Conservation (phyloP, 2,797 vertebrate species). For the Falco cherrug region DNA sequence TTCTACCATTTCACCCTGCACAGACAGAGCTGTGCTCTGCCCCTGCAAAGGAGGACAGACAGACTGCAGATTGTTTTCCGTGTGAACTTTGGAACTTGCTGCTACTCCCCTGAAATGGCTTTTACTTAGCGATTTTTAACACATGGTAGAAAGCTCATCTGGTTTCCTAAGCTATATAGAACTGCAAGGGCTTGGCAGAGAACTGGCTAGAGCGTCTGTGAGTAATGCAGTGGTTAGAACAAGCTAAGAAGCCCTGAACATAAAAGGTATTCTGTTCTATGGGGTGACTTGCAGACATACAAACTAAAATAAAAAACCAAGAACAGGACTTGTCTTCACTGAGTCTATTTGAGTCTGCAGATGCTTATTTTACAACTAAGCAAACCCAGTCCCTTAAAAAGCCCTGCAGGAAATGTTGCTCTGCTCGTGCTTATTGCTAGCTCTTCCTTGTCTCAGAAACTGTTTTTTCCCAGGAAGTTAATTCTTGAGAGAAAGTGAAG, state of each 20-base stretch:
- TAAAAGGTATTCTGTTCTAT: not conserved
- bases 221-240: conserved; percentile 13
- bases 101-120: not conserved
- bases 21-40: not conserved
- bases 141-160: not conserved
- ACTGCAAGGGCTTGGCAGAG: not conserved
- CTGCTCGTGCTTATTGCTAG: not conserved
- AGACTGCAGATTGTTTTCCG: not conserved
- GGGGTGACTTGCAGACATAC: not conserved
- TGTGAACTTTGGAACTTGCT: not conserved
- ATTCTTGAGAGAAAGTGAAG: not conserved
- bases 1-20: not conserved
- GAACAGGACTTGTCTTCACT: not conserved
- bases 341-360: not conserved
- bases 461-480: conserved; percentile 38
- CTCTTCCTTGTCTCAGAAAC: not conserved
- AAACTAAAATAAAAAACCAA: conserved; percentile 2
- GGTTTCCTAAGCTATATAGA: not conserved
- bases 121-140: not conserved
- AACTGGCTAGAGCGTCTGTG: not conserved
- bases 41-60: not conserved
- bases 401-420: not conserved
- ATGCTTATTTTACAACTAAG: not conserved
- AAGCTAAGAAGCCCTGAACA: not conserved
- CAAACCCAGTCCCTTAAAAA: not conserved